These are phyloP conservation scores for Actias luna DNA, from an alignment of 2,888 invertebrate genomes.

Conservation along the genomic window DNA sequence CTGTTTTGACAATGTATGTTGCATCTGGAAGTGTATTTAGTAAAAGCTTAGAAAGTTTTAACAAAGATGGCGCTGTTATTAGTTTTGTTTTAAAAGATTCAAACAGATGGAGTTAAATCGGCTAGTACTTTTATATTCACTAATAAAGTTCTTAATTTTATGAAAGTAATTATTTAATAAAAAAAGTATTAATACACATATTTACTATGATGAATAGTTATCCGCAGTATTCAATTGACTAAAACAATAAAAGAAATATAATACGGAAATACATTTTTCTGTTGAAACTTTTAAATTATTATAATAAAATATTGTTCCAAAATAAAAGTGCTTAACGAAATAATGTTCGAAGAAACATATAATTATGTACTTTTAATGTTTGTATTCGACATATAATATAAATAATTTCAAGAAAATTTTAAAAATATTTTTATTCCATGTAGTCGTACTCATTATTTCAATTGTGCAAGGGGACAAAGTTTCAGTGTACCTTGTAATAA, in stretches of 20 bases:
- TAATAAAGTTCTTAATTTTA: background rate
- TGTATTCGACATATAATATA: background rate
- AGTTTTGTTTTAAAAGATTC: background rate
- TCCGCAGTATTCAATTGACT: too few relatives aligned
- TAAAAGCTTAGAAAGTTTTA: background rate
- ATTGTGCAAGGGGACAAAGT: background rate
- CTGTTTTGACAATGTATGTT: background rate
- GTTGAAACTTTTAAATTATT: too few relatives aligned
- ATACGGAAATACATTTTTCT: too few relatives aligned
- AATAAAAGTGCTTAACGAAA: too few relatives aligned
- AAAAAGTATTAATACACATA: too few relatives aligned
- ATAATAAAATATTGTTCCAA: too few relatives aligned
- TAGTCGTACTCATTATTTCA: background rate
- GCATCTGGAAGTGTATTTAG: background rate
- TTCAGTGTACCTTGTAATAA: background rate
- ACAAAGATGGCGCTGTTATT: constrained; percentile 4
- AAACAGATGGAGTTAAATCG: background rate
- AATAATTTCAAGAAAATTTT: background rate
- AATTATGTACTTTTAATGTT: too few relatives aligned
- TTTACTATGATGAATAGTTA: too few relatives aligned
- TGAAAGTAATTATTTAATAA: too few relatives aligned
- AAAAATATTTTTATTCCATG: background rate
- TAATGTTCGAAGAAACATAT: too few relatives aligned
- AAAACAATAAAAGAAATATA: too few relatives aligned
- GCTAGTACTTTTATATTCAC: background rate